These are phyloP conservation scores for Griposia aprilina DNA, from an alignment of 2,888 invertebrate genomes.

Conservation along the genomic window DNA sequence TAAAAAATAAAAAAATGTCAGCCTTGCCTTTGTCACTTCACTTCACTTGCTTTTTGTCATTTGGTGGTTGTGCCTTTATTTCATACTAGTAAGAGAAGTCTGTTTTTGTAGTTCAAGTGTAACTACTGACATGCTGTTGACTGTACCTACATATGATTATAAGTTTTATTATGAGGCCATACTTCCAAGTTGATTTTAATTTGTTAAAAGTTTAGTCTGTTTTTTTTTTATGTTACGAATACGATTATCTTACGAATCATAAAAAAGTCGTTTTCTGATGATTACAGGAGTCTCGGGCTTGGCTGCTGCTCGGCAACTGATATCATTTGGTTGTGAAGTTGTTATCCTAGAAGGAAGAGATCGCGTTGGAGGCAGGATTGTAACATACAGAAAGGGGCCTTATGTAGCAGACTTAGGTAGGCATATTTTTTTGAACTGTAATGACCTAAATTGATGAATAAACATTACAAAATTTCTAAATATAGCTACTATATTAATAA, in stretches of 20 bases:
- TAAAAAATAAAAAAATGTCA: too few species aligned
- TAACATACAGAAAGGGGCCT: slow-evolving; percentile 97
- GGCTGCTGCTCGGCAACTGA: slow-evolving; percentile 98
- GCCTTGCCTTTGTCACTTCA: too few species aligned
- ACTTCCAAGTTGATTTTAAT: background rate
- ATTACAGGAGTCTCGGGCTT: slow-evolving; percentile 97
- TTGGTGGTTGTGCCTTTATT: background rate
- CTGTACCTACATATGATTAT: background rate
- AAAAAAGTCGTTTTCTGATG: background rate
- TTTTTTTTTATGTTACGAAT: background rate
- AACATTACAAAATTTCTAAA: background rate
- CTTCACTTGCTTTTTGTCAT: too few species aligned
- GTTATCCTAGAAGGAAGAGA: slow-evolving; percentile 96
- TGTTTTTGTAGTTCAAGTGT: background rate
- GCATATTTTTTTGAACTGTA: background rate
- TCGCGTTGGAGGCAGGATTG: slow-evolving; percentile 98
- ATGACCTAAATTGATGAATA: background rate
- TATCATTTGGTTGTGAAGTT: slow-evolving; percentile 99
- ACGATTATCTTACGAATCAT: background rate
- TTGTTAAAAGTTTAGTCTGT: background rate
- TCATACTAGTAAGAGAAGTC: background rate
- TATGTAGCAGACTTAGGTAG: slow-evolving; percentile 93
- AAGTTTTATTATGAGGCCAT: background rate
- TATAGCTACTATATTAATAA: background rate
- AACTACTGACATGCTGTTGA: background rate